Percentiles rank a stretch among this genome's conserved stretches.
Conservation (phyloP, 2,888 invertebrate genomes). For the Mayetiola destructor region DNA sequence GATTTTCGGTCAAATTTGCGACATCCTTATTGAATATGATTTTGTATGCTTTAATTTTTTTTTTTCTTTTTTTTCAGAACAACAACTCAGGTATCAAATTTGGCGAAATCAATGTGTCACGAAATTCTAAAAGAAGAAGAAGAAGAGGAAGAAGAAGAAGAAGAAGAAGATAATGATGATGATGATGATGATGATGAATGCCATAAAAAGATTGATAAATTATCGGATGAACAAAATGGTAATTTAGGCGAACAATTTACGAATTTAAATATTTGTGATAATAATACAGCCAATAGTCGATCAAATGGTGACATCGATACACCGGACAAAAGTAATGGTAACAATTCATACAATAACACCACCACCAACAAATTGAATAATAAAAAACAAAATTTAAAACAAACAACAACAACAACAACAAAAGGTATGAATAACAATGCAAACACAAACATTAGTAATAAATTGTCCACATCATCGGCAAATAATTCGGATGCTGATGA, state of each 20-base stretch:
- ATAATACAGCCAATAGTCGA: not conserved
- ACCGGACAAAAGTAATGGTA: not conserved
- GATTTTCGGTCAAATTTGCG: too few species aligned
- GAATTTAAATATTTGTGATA: not conserved
- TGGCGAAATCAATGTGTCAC: constrained; percentile 22
- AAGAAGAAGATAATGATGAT: not conserved
- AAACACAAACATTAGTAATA: not conserved
- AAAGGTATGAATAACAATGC: not conserved
- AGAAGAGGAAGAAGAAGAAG: constrained; percentile 14
- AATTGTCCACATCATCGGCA: not conserved
- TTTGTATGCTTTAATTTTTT: too few species aligned
- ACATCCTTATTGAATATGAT: too few species aligned
- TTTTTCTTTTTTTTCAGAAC: constrained; percentile 17
- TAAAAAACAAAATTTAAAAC: too few species aligned
- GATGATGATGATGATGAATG: not conserved
- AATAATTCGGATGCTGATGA: not conserved
- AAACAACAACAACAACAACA: constrained; percentile 8
- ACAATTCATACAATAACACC: not conserved
- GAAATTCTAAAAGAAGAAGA: constrained; percentile 20
- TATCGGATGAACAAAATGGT: not conserved
- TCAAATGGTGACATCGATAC: not conserved
- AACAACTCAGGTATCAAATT: constrained; percentile 21
- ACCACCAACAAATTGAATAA: not conserved
- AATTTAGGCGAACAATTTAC: not conserved
- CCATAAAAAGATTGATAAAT: not conserved